Evolutionary conservation across 1,140 invertebrate genomes (phyloP), one percentile per base, ranked within the genome.

Genomic region (Zaprionus lachaisei): DNA sequence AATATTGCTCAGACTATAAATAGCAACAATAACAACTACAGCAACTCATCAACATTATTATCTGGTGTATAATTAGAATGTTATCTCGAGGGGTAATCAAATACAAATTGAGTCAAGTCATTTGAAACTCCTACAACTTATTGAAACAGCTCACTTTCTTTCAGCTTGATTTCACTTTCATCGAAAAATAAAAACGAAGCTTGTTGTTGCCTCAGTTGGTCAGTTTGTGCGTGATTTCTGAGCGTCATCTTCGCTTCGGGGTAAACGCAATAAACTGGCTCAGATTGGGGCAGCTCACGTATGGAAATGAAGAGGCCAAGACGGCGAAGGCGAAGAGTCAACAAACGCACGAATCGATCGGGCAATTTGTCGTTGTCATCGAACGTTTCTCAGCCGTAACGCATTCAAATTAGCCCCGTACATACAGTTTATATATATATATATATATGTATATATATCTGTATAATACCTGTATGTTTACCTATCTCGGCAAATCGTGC

Each of bases 81-180:
- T 80, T 83, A 89, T 83, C 84, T 56, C 20, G 4, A 11, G 9
- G 2, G 41, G 28, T 70, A 71, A 81, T 80, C 62, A 56, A 73
- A 56, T 67, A 87, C 84, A 87, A 86, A 86, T 83, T 87, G 83
- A 80, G 38, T 14, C 37, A 28, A 68, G 57, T 73, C 66, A 85
- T 51, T 76, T 49, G 9, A 64, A 47, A 78, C 83, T 87, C 84
- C 84, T 83, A 87, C 83, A 89, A 87, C 84, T 83, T 84, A 89
- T 89, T 86, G 80, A 71, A 56, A 34, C 77, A 71, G 44, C 24
- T 68, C 85, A 72, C 84, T 87, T 87, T 87, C 83, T 78, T 84
- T 89, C 77, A 51, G 20, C 55, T 28, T 26, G 57, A 70, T 87
- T 87, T 87, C 83, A 87, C 83, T 87, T 87, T 87, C 81, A 28